Conservation (phyloP, 1,140 invertebrate species). For the Schlechtendalia chinensis region DNA sequence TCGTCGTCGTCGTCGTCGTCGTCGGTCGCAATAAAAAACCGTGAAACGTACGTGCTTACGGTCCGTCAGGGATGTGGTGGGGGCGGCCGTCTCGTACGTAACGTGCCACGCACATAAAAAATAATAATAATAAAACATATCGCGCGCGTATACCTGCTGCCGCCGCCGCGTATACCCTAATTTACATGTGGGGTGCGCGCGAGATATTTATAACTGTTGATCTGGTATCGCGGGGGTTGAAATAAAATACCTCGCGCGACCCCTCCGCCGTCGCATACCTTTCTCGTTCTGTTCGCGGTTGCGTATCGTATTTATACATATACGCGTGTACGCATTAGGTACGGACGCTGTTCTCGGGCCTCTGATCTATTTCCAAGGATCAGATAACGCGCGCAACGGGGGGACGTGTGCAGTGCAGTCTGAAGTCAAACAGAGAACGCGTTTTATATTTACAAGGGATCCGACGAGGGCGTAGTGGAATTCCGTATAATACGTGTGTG, state of each 20-base stretch:
- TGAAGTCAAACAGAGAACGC: constrained; percentile 46
- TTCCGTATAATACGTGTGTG: constrained; percentile 2
- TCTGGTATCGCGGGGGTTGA: constrained; percentile 45
- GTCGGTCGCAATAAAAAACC: not conserved
- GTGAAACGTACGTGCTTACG: not conserved
- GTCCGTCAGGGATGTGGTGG: not conserved
- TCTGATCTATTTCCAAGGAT: constrained; percentile 49
- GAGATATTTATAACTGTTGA: constrained; percentile 47
- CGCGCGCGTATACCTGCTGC: no score
- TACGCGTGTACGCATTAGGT: not conserved
- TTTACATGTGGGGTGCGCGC: constrained; percentile 32
- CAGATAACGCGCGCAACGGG: constrained; percentile 45
- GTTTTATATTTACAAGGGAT: constrained; percentile 47
- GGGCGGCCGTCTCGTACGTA: no score
- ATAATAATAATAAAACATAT: constrained; percentile 9
- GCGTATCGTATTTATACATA: not conserved
- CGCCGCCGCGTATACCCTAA: constrained; percentile 34
- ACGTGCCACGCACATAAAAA: no score
- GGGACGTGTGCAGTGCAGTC: no score
- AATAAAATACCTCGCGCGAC: not conserved
- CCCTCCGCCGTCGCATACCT: constrained; percentile 2
- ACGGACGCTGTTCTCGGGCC: not conserved
- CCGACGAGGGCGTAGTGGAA: constrained; percentile 47
- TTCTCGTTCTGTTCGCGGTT: not conserved
- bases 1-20: not conserved